Base-by-base conservation (phyloP, 37 sponge, comb jelly and placozoan genomes). In the Diacarnus erythraeanus region DNA sequence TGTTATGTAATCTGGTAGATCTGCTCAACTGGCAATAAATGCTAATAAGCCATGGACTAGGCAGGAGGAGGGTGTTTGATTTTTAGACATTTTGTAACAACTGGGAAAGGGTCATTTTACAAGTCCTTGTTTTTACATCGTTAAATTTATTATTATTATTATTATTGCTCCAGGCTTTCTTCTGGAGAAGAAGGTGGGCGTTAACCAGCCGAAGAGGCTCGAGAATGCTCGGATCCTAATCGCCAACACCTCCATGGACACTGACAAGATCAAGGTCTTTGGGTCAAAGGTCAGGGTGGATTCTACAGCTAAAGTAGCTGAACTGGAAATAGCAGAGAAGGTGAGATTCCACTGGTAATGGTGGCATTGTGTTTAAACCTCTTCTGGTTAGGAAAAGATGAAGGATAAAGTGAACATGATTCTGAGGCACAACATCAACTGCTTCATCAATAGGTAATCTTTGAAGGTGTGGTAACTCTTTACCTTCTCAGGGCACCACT, bases 201-300 rank as follows among this genome's bases (percentile, higher is more conserved):
- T 93, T 51, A 91, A 98, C 83, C 99, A 98, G 87, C 99, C 99
- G 1, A 95, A 98, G 88, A 64, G 88, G 37, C 81, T 98, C 58
- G 96, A 95, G 74, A 86, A 98, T 73, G 94, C 93, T 38, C 78
- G 89, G 17, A 93, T 98, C 27, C 89, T 98, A 38, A 89, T 98
- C 20, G 99, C 99, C 54, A 98, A 98, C 84, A 98, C 99, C 38
- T 81, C 94, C 77, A 98, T 98, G 99, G 99, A 98, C 44, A 86
- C 92, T n/a, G 96, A 98, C 79, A 98, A 98, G 84, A 91, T 96
- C 59, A 98, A 98, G 63, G 94, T 95, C 29, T 83, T 43, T 75
- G 59, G 42, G 69, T 74, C 68, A 10, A 69, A 64, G n/a, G 83
- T 82, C 39, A 41, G 94, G 41, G 99, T 98, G 0, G 96, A 98